Conservation (phyloP, 2,888 invertebrate species). For the Hyposoter dolosus region DNA sequence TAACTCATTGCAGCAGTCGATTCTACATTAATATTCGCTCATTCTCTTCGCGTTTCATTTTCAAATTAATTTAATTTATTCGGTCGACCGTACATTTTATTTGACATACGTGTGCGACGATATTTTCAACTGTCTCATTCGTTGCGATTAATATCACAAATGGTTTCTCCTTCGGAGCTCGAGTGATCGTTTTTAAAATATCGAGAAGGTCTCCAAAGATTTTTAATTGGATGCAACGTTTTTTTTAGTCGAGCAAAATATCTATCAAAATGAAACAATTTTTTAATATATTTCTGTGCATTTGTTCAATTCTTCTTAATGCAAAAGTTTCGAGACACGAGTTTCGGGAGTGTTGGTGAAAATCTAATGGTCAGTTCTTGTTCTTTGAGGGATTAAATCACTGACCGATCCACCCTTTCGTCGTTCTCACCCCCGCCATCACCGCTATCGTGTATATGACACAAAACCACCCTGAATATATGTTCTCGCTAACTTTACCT, state of each 20-base stretch:
- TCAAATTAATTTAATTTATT: not conserved
- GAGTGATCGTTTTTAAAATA: not conserved
- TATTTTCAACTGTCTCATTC: not conserved
- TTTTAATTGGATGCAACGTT: not conserved
- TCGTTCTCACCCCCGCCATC: slow-evolving; percentile 18
- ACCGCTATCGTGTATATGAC: slow-evolving; percentile 13
- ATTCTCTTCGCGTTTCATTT: not conserved
- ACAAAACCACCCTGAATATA: slow-evolving; percentile 9
- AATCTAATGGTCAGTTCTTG: slow-evolving; percentile 8
- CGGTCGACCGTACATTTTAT: not conserved
- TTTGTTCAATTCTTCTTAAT: not conserved
- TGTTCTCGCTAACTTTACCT: not conserved
- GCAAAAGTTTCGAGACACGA: not conserved
- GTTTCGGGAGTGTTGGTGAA: not conserved
- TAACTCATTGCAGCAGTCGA: not conserved
- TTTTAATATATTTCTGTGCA: not conserved
- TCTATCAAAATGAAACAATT: not conserved
- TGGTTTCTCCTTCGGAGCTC: not conserved
- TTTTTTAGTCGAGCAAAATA: not conserved
- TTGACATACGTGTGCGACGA: not conserved
- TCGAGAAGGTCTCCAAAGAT: not conserved
- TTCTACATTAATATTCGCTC: not conserved
- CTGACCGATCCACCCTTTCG: slow-evolving; percentile 36
- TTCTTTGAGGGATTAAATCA: slow-evolving; percentile 43
- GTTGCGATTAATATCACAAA: not conserved